Evolutionary conservation across 1,140 invertebrate genomes (phyloP).

Genomic region (Conus betulinus): DNA sequence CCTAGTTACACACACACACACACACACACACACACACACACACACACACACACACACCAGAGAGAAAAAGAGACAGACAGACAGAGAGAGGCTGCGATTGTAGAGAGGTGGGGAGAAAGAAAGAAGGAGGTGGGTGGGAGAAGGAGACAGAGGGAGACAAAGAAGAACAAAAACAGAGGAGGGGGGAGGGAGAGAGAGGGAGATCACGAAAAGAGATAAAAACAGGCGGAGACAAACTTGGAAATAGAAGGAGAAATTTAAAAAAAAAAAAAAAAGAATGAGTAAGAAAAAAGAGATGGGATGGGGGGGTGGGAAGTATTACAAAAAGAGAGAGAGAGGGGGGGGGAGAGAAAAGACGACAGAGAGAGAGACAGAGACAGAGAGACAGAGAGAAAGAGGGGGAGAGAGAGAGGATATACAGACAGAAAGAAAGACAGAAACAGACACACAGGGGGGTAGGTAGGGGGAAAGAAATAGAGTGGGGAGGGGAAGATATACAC

Average conservation of each 20-base stretch:
- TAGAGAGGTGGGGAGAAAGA: not conserved
- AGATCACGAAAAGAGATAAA: too few species aligned
- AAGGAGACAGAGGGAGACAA: not conserved
- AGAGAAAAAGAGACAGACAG: not conserved
- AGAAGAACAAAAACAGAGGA: not conserved
- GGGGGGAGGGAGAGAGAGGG: too few species aligned
- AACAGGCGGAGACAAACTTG: too few species aligned
- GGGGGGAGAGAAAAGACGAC: not conserved
- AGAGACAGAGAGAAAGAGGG: not conserved
- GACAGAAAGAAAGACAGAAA: not conserved
- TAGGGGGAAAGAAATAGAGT: not conserved
- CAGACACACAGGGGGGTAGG: not conserved
- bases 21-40: too few species aligned
- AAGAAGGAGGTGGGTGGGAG: not conserved
- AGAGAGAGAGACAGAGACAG: not conserved
- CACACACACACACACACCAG: too few species aligned
- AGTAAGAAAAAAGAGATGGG: not conserved
- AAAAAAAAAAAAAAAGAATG: not conserved
- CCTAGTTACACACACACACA: too few species aligned
- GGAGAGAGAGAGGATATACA: not conserved
- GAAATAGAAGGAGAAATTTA: too few species aligned
- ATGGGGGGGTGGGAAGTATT: not conserved
- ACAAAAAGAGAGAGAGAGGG: not conserved
- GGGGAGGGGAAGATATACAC: not conserved
- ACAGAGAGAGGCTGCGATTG: not conserved